phyloP scores from a whole-genome alignment of 2,888 invertebrate genomes.

The Folsomia manolachei region DNA sequence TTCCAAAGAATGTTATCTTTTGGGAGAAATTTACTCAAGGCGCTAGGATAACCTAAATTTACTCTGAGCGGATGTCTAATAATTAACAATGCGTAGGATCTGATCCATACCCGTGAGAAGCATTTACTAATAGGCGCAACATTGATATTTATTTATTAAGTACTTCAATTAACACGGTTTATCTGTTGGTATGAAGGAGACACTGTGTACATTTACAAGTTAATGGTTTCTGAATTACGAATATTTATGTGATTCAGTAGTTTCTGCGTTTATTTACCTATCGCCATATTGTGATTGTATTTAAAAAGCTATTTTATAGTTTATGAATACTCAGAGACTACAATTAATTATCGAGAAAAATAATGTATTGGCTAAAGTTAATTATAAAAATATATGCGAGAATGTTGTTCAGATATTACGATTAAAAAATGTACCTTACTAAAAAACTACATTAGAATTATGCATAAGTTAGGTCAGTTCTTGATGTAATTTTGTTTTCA shows the following conservation, averaged over 20 bases:
- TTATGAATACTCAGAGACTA: background rate
- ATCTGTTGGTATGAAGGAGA: background rate
- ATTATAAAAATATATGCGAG: too few relatives aligned
- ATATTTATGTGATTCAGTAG: background rate
- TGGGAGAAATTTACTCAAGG: slow-evolving; percentile 31
- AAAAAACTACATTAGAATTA: too few relatives aligned
- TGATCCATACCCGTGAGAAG: too few relatives aligned
- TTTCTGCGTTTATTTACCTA: background rate
- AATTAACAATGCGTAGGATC: too few relatives aligned
- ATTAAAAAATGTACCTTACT: too few relatives aligned
- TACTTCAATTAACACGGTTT: too few relatives aligned
- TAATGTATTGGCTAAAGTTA: too few relatives aligned
- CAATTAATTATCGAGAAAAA: too few relatives aligned
- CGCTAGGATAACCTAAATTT: slow-evolving; percentile 21
- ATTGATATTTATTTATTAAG: background rate
- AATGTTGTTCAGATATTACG: too few relatives aligned
- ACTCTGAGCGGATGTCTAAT: background rate
- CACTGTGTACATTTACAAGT: background rate
- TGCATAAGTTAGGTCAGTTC: too few relatives aligned
- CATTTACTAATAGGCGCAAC: too few relatives aligned
- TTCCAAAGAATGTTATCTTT: slow-evolving; percentile 34
- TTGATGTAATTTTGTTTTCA: too few relatives aligned
- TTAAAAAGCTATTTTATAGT: background rate
- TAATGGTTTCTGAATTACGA: background rate
- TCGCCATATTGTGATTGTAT: background rate